Conservation (phyloP, 2,888 invertebrate species). For the Caenorhabditis sp. region DNA sequence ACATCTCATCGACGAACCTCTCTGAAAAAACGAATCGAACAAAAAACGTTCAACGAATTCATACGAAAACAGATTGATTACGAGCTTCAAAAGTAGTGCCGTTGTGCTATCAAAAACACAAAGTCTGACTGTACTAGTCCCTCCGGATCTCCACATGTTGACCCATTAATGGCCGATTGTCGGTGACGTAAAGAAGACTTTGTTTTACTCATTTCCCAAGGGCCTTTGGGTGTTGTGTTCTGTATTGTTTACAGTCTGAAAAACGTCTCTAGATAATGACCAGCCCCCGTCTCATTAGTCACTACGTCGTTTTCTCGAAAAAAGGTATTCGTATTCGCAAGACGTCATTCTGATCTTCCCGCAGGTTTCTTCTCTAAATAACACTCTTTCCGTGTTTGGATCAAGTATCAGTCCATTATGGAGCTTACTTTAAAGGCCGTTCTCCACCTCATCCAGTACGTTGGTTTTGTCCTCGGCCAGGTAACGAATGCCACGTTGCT, state of each 20-base stretch:
- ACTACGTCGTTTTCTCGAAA: background rate
- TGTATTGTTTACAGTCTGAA: background rate
- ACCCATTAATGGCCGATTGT: too few species aligned
- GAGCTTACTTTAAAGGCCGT: background rate
- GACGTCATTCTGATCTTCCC: background rate
- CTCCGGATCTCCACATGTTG: too few species aligned
- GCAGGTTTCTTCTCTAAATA: background rate
- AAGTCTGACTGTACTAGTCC: too few species aligned
- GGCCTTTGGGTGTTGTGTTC: background rate
- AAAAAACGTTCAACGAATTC: too few species aligned
- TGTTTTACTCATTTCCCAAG: background rate
- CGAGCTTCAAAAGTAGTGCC: too few species aligned
- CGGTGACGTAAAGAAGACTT: too few species aligned
- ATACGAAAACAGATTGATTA: too few species aligned
- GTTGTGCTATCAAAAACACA: too few species aligned
- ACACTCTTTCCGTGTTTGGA: background rate
- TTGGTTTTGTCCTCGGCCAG: constrained; percentile 32
- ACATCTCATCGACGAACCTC: too few species aligned
- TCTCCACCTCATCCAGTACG: constrained; percentile 18
- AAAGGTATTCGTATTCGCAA: background rate
- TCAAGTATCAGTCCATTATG: too few species aligned
- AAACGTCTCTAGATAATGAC: background rate
- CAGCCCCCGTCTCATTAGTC: background rate
- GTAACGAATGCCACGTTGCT: constrained; percentile 34
- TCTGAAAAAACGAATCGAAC: too few species aligned